phyloP scores from a whole-genome alignment of 2,888 invertebrate genomes.

The Brachycybe producta region DNA sequence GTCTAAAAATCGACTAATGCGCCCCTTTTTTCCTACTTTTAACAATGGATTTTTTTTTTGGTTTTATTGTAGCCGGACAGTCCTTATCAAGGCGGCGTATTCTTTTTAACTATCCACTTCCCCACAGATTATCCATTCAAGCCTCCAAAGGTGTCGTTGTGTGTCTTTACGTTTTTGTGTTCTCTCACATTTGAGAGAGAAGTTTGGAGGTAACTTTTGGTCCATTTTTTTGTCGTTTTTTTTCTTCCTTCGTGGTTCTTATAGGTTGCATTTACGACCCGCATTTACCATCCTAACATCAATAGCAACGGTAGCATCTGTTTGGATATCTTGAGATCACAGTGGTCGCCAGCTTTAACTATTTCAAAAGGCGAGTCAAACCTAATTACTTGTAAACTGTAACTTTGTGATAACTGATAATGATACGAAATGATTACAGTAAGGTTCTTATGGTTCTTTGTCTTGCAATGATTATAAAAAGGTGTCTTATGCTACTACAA shows the following conservation, averaged over 20 bases:
- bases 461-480: too few species aligned
- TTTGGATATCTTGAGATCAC: conserved; percentile 98
- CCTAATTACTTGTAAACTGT: too few species aligned
- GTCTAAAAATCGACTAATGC: too few species aligned
- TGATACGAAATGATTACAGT: too few species aligned
- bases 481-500: too few species aligned
- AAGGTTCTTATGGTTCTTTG: too few species aligned
- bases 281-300: conserved; percentile 99
- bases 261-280: conserved; percentile 97
- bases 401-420: too few species aligned
- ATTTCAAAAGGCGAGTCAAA: conserved; percentile 98
- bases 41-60: conserved; percentile 18
- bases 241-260: conserved; percentile 21
- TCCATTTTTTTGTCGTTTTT: conserved; percentile 9
- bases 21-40: not conserved
- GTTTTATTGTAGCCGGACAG: conserved; percentile 76
- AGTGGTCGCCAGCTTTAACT: conserved; percentile 99
- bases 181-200: not conserved
- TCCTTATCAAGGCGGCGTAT: conserved; percentile 99
- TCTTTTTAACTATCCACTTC: conserved; percentile 99
- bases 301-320: conserved; percentile 99
- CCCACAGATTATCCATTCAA: conserved; percentile 99
- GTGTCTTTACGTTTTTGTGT: not conserved
- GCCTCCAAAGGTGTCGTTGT: conserved; percentile 75
- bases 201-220: not conserved